Base-by-base conservation (phyloP, 2,888 invertebrate genomes). In the Colostygia pectinataria region DNA sequence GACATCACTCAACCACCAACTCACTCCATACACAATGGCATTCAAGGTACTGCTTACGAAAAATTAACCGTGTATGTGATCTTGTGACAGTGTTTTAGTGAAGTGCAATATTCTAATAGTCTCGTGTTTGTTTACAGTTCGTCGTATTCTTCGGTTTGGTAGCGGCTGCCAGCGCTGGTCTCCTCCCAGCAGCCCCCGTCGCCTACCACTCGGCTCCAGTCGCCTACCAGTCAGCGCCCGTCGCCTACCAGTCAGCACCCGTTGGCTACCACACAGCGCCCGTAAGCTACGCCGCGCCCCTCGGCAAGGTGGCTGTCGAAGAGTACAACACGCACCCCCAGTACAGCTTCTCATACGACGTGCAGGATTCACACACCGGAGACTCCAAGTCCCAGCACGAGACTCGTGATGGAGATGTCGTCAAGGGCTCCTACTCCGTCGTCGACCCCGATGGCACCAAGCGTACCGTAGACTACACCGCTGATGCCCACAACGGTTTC, bases 291-390 rank as follows among this genome's bases (percentile, higher is more conserved):
- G 45, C 58, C 36, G 77, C 78, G 0, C 74, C 74, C 15, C 53
- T 73, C 34, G 70, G 77, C 48, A 73, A 77, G 32, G 71, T 76
- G 37, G 65, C 76, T 54, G 81, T 82, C 46, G 72, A 85, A 59
- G 68, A 73, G 28, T 77, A 82, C 73, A 72, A 83, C 76, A 52
- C 68, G 31, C 61, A 83, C 64, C 74, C 87, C 46, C 65, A 77
- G 53, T 79, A 92, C 82, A 87, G 84, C 67, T 92, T 87, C 77
- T 85, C 90, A 0, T 92, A 92, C 73, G 91, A 91, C 55, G 91
- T 92, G 6, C 91, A 92, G 63, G 92, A 92, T 59, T 77, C 83
- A 53, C 76, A 91, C 39, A 92, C 92, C 57, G 85, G 85, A 0
- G 85, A 86, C 72, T 83, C 84, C 56, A 89, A 89, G 74, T 69